Percentiles rank a stretch among this genome's conserved stretches.
These are phyloP conservation scores for Trichogramma pretiosum DNA, from an alignment of 1,140 invertebrate genomes.

Conservation along the genomic window DNA sequence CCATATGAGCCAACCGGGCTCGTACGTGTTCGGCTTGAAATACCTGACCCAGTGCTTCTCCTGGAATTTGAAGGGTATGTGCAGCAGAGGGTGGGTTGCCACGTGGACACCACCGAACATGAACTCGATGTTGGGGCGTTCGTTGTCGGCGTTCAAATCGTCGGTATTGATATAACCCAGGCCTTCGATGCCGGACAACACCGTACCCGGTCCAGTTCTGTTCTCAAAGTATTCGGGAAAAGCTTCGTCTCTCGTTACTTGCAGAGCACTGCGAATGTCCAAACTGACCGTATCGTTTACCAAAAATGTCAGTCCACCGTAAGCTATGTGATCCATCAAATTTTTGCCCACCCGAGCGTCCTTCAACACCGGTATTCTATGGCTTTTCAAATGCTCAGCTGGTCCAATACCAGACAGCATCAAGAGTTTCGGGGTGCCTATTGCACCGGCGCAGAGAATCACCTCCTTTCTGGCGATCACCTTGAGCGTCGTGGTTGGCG, in stretches of 20 bases:
- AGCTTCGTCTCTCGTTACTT: neutral
- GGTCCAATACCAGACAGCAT: neutral
- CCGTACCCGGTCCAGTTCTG: neutral
- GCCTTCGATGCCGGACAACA: neutral
- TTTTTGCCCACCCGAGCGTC: neutral
- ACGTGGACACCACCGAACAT: neutral
- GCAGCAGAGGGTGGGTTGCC: neutral
- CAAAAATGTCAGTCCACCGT: neutral
- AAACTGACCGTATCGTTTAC: neutral
- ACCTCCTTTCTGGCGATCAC: neutral
- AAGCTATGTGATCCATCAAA: neutral
- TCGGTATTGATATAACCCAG: neutral
- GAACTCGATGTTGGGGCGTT: neutral
- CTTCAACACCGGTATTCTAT: neutral
- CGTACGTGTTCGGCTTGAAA: neutral
- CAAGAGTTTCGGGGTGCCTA: neutral
- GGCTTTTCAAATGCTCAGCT: neutral
- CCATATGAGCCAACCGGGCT: neutral
- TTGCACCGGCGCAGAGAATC: neutral
- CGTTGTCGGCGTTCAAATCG: neutral
- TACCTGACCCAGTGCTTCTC: neutral
- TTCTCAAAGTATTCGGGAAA: neutral
- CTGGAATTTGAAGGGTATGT: neutral
- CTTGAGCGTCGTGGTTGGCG: neutral
- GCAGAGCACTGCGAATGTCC: neutral